Conservation (phyloP, 2,888 invertebrate genomes). For the Disparrhopalites patrizii region DNA sequence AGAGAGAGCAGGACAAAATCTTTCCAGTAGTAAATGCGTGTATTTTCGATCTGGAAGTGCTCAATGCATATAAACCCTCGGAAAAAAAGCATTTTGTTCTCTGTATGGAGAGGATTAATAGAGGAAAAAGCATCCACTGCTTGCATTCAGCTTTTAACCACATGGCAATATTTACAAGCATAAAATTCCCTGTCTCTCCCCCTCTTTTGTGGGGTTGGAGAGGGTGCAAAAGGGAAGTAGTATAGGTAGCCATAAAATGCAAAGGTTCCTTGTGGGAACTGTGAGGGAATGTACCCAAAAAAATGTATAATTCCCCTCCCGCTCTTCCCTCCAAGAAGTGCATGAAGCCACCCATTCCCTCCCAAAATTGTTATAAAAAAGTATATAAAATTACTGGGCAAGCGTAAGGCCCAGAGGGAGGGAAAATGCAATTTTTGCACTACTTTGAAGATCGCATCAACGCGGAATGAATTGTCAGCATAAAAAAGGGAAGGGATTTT, state of each 20-base stretch:
- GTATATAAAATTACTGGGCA: too few species aligned
- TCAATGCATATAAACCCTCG: too few species aligned
- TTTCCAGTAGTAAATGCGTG: too few species aligned
- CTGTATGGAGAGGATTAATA: too few species aligned
- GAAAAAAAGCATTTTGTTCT: too few species aligned
- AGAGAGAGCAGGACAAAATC: constrained; percentile 15
- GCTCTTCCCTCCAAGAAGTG: neutral
- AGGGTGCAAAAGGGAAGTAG: neutral
- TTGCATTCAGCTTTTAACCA: too few species aligned
- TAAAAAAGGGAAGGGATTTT: too few species aligned
- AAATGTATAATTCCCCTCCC: neutral
- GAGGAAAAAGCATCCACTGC: too few species aligned
- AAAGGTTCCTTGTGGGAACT: neutral
- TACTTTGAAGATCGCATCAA: neutral
- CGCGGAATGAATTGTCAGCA: neutral
- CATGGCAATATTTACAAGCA: too few species aligned
- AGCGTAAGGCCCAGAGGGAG: neutral
- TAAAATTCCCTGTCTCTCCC: neutral
- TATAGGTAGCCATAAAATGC: neutral
- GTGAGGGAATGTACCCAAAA: neutral
- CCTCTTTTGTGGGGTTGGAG: neutral
- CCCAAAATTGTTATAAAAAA: neutral
- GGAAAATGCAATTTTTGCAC: neutral
- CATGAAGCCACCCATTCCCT: neutral
- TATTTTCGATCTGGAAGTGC: too few species aligned